Conservation (phyloP, 2,113 vertebrate genomes). For the Oreochromis tanganicae region DNA sequence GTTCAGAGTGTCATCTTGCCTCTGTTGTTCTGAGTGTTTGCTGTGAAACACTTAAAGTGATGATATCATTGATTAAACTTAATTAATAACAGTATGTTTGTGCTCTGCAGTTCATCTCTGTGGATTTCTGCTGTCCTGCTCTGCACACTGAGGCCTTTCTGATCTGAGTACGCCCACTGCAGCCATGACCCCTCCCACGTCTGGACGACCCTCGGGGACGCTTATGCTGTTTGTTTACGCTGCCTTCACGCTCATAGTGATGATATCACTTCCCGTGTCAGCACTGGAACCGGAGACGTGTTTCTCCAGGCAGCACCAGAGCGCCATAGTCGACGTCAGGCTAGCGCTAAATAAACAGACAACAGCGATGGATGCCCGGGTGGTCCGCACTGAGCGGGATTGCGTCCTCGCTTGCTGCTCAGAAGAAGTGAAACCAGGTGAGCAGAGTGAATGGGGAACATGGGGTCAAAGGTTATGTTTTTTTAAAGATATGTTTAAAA, state of each 20-base stretch:
- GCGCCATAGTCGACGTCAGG: conserved; percentile 43
- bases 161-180: not conserved
- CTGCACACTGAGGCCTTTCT: not conserved
- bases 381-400: conserved; percentile 48
- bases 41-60: not conserved
- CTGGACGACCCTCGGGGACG: not conserved
- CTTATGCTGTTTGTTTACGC: not conserved
- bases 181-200: conserved; percentile 33
- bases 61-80: not conserved
- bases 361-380: conserved; percentile 20
- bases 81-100: not conserved
- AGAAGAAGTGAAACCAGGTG: conserved; percentile 62
- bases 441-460: not conserved
- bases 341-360: conserved; percentile 6
- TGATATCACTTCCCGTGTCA: not conserved
- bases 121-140: conserved; percentile 9
- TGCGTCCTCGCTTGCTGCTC: conserved; percentile 74
- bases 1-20: not conserved
- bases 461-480: not conserved
- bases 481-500: not conserved
- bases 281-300: conserved; percentile 58
- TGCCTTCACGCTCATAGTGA: not conserved
- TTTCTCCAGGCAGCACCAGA: conserved; percentile 67
- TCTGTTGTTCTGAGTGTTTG: not conserved
- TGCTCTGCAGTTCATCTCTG: conserved; percentile 9